Evolutionary conservation across 2,113 vertebrate genomes (phyloP).

Genomic region (Phaethon lepturus): DNA sequence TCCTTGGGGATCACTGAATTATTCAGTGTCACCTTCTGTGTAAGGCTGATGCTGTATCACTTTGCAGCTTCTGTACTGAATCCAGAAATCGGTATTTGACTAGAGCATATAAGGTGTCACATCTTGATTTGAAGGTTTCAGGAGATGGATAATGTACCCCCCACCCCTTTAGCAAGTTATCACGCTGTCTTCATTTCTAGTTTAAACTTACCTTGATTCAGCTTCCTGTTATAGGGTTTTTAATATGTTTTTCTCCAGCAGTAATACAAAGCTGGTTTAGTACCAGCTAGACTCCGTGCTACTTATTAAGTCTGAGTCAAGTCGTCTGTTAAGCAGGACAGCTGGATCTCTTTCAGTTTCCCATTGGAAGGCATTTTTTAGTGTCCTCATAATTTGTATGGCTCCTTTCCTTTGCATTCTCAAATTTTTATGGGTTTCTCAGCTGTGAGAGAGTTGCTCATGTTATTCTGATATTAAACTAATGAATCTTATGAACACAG

Average conservation of each 20-base stretch:
- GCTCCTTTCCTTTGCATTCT: neutral
- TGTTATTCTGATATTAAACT: neutral
- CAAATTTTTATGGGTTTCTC: neutral
- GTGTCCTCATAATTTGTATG: neutral
- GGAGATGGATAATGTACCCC: neutral
- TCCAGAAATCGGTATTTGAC: neutral
- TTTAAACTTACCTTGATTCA: neutral
- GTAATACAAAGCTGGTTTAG: neutral
- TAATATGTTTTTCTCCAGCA: neutral
- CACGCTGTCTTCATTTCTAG: neutral
- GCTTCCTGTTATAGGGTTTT: neutral
- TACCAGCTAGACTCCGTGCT: neutral
- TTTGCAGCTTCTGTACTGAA: neutral
- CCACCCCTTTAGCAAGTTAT: neutral
- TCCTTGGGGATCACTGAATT: constrained; percentile 17
- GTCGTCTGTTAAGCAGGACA: neutral
- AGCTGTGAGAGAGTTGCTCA: neutral
- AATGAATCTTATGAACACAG: neutral
- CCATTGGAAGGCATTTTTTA: neutral
- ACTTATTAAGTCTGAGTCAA: neutral
- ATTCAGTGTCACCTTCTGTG: neutral
- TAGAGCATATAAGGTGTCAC: neutral
- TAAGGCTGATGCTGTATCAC: neutral
- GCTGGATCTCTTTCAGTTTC: neutral
- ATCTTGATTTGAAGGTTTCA: neutral